A percentile compares a stretch with the other conserved stretches of the same genome.
Conservation (phyloP, 2,888 invertebrate species). For the Pollenia labialis region DNA sequence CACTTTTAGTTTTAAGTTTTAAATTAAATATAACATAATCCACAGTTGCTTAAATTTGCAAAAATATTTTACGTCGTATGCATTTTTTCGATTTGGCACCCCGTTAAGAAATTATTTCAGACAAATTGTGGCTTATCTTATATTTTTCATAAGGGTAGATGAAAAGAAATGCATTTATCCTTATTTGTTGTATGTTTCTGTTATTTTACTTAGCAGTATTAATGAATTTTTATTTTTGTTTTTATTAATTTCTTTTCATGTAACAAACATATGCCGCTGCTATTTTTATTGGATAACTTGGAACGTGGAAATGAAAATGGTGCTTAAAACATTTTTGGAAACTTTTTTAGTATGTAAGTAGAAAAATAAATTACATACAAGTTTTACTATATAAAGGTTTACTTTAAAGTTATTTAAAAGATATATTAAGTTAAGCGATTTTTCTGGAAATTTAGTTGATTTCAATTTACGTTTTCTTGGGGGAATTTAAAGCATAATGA, state of each 20-base stretch:
- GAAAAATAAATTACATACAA: neutral
- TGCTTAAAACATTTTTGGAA: slow-evolving; percentile 15
- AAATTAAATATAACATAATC: slow-evolving; percentile 15
- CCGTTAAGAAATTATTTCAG: slow-evolving; percentile 47
- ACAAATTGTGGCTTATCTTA: slow-evolving; percentile 65
- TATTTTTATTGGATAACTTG: neutral
- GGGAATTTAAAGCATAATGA: too few species aligned
- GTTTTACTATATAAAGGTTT: neutral
- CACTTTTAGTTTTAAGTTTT: neutral
- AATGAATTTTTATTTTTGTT: slow-evolving; percentile 42
- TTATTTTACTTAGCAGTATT: slow-evolving; percentile 38
- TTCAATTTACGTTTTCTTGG: too few species aligned
- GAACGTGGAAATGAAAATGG: slow-evolving; percentile 19
- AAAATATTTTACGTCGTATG: slow-evolving; percentile 15
- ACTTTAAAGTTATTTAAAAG: neutral
- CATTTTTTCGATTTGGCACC: slow-evolving; percentile 1
- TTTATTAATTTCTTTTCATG: slow-evolving; percentile 65
- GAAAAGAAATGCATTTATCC: slow-evolving; percentile 23
- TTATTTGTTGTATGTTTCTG: slow-evolving; percentile 52
- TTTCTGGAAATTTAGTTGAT: too few species aligned
- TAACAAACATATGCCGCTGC: slow-evolving; percentile 15
- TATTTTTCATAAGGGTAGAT: slow-evolving; percentile 54
- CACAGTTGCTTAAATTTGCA: neutral
- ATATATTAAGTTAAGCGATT: too few species aligned
- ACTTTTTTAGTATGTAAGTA: slow-evolving; percentile 65